Evolutionary conservation across 2,888 invertebrate genomes (phyloP).

Genomic region (Ichneumoninae sp.): DNA sequence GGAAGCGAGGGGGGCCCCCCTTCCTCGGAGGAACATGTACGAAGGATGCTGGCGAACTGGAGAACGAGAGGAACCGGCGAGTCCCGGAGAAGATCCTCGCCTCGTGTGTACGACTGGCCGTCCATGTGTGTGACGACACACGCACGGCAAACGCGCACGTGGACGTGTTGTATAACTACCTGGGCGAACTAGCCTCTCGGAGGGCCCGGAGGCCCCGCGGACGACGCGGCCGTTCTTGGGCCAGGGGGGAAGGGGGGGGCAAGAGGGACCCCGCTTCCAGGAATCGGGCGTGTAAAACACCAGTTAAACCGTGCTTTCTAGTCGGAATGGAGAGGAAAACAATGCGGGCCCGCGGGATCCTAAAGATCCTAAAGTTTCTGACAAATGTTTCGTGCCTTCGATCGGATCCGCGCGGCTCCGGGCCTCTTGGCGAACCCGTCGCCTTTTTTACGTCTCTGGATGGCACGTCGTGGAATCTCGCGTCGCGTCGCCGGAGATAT

Average conservation of each 20-base stretch:
- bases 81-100: slow-evolving; percentile 27
- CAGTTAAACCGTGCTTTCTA: slow-evolving; percentile 82
- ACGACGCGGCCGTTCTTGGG: slow-evolving; percentile 12
- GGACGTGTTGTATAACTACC: slow-evolving; percentile 67
- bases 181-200: slow-evolving; percentile 62
- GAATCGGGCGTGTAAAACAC: slow-evolving; percentile 82
- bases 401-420: slow-evolving; percentile 63
- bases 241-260: slow-evolving; percentile 59
- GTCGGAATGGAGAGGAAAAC: slow-evolving; percentile 80
- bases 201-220: slow-evolving; percentile 59
- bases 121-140: slow-evolving; percentile 36
- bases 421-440: slow-evolving; percentile 31
- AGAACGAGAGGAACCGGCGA: slow-evolving; percentile 36
- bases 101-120: background rate
- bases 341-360: slow-evolving; percentile 74
- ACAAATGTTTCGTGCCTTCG: slow-evolving; percentile 80
- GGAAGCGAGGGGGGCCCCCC: slow-evolving; percentile 32
- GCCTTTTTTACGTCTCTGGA: slow-evolving; percentile 35
- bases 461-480: slow-evolving; percentile 27
- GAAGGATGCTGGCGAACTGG: slow-evolving; percentile 22
- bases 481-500: slow-evolving; percentile 42
- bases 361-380: slow-evolving; percentile 79
- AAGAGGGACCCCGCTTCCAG: slow-evolving; percentile 77
- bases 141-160: slow-evolving; percentile 61
- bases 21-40: slow-evolving; percentile 19